phyloP scores from a whole-genome alignment of 2,113 vertebrate species.

The Anser brachyrhynchus region DNA sequence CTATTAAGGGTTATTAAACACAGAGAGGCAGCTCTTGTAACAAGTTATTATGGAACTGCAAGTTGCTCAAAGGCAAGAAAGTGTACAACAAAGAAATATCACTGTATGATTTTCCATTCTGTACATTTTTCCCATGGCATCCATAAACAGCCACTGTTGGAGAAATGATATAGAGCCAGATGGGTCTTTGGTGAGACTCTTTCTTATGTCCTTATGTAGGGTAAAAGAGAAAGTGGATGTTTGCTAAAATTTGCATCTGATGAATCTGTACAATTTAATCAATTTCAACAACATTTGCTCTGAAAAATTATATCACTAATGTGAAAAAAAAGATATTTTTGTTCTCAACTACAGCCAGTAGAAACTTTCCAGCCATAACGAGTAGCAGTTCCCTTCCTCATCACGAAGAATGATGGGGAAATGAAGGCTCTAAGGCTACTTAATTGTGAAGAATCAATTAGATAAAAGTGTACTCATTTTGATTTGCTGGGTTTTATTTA shows the following conservation, averaged over 20 bases:
- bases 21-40: not conserved
- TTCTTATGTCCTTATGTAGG: not conserved
- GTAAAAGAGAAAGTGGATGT: not conserved
- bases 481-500: not conserved
- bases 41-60: not conserved
- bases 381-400: not conserved
- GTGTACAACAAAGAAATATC: not conserved
- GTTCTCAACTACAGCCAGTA: not conserved
- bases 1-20: not conserved
- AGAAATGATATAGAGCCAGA: not conserved
- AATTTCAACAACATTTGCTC: not conserved
- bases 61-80: not conserved
- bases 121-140: not conserved
- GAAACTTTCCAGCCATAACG: conserved; percentile 25
- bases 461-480: conserved; percentile 52
- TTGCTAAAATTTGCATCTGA: not conserved
- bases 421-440: conserved; percentile 33
- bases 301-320: not conserved
- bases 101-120: not conserved
- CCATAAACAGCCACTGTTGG: not conserved
- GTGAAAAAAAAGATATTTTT: not conserved
- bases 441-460: conserved; percentile 58
- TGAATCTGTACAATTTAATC: not conserved
- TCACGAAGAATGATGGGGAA: conserved; percentile 28
- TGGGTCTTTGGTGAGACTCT: not conserved